Conservation (phyloP, 2,797 vertebrate species). For the Acanthurus lineatus region DNA sequence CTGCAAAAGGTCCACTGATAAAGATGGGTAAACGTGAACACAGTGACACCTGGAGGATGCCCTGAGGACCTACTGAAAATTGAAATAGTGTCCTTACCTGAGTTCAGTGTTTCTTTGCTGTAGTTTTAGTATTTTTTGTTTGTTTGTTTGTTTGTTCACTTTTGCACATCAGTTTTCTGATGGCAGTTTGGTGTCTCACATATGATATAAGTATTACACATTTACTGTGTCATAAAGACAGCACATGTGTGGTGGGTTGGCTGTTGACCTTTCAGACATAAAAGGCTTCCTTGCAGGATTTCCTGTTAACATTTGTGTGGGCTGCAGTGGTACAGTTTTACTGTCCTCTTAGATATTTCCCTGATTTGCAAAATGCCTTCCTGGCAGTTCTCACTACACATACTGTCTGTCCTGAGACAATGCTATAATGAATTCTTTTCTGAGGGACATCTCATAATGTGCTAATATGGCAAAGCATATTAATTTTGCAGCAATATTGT, state of each 20-base stretch:
- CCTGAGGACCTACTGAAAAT: background rate
- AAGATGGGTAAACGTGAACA: slow-evolving; percentile 8
- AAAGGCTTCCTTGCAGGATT: background rate
- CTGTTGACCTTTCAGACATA: background rate
- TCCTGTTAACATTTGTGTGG: slow-evolving; percentile 17
- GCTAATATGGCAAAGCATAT: background rate
- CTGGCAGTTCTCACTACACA: background rate
- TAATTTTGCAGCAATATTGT: background rate
- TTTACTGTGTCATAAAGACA: background rate
- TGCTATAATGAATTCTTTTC: background rate
- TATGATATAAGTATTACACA: too few species aligned
- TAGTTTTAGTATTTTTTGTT: background rate
- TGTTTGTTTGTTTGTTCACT: background rate
- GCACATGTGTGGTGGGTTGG: background rate
- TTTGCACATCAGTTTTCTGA: background rate
- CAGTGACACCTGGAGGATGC: slow-evolving; percentile 26
- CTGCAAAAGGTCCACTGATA: background rate
- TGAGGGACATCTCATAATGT: slow-evolving; percentile 6
- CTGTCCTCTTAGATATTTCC: background rate
- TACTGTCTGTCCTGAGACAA: slow-evolving; percentile 6
- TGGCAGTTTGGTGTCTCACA: background rate
- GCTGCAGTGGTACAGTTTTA: background rate
- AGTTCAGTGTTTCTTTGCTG: background rate
- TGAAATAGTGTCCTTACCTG: too few species aligned
- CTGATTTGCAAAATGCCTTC: background rate